Base-by-base conservation (phyloP, 35 echinoderm and acorn worm genomes). In the Lytechinus pictus region DNA sequence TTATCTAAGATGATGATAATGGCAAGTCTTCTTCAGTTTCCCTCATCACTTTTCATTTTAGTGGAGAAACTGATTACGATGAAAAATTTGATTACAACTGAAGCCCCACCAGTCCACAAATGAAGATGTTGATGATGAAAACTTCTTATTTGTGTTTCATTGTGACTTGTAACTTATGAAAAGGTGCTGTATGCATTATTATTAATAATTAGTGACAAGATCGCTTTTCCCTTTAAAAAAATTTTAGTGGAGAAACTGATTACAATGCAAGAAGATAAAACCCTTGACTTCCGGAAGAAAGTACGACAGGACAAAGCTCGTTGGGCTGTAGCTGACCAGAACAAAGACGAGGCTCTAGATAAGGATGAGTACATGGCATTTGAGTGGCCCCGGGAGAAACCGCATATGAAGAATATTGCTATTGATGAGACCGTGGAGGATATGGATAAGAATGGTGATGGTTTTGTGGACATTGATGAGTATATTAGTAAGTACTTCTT, bases 401-500 rank as follows among this genome's bases (percentile, higher is more conserved):
- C 88, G 1, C 96, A 99, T 57, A 99, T 97, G 98, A 90, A 54
- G 86, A 94, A 97, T 51, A 56, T 99, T 33, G 55, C 95, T 57
- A 71, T 94, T 28, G 54, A n/a, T 9, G 96, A 99, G 89, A 95
- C 94, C 8, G 86, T 99, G 55, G 98, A 97, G 24, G 98, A 99
- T n/a, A 95, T 99, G n/a, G 98, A 99, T 66, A 96, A 97, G 54
- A 94, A 99, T 93, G 56, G 86, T 28, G 96, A 99, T 95, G 95
- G 95, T 11, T 57, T 86, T 9, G 53, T 99, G 10, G 95, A 95
- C 53, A 52, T 97, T 21, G 98, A 99, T 61, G 98, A 99, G 94
- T 99, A 92, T 55, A 95, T 99, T 27, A 94, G 98, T 99, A 60
- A 89, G 97, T 95, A 19, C 2, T 94, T 54, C 52, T 51, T 24